Percentiles rank a stretch among this genome's conserved stretches.
phyloP scores from a whole-genome alignment of 2,888 invertebrate genomes.

The Chrysina gloriosa region DNA sequence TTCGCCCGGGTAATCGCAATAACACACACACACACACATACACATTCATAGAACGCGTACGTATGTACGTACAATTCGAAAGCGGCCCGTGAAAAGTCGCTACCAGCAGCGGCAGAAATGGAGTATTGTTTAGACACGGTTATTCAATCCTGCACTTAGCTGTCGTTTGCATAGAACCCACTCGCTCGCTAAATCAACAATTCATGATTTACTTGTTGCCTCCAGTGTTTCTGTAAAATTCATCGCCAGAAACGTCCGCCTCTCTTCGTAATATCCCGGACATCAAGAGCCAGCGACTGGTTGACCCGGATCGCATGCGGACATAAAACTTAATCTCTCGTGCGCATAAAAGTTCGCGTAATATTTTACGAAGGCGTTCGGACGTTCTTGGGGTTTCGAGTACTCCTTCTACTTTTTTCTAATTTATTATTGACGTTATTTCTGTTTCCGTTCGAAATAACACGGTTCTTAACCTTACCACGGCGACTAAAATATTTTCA shows the following conservation, averaged over 20 bases:
- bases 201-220: slow-evolving; percentile 58
- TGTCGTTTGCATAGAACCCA: slow-evolving; percentile 56
- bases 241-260: slow-evolving; percentile 20
- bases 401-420: too few species aligned
- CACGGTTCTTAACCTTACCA: too few species aligned
- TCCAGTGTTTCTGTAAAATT: slow-evolving; percentile 44
- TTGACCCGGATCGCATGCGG: slow-evolving; percentile 38
- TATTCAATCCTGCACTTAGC: slow-evolving; percentile 57
- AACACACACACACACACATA: too few species aligned
- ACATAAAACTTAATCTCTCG: slow-evolving; percentile 41
- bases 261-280: slow-evolving; percentile 16
- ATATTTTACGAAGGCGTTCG: slow-evolving; percentile 29
- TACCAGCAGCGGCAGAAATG: slow-evolving; percentile 39
- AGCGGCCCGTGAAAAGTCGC: slow-evolving; percentile 26
- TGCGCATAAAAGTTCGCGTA: slow-evolving; percentile 36
- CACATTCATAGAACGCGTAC: too few species aligned
- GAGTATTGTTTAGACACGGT: slow-evolving; percentile 57
- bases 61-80: slow-evolving; percentile 36
- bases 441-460: too few species aligned
- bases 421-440: too few species aligned
- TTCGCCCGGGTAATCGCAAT: slow-evolving; percentile 26
- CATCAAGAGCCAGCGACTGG: slow-evolving; percentile 17
- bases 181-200: slow-evolving; percentile 54
- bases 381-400: slow-evolving; percentile 19
- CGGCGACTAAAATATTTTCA: too few species aligned